Conservation (phyloP, 2,797 vertebrate species). For the Microtus californicus region DNA sequence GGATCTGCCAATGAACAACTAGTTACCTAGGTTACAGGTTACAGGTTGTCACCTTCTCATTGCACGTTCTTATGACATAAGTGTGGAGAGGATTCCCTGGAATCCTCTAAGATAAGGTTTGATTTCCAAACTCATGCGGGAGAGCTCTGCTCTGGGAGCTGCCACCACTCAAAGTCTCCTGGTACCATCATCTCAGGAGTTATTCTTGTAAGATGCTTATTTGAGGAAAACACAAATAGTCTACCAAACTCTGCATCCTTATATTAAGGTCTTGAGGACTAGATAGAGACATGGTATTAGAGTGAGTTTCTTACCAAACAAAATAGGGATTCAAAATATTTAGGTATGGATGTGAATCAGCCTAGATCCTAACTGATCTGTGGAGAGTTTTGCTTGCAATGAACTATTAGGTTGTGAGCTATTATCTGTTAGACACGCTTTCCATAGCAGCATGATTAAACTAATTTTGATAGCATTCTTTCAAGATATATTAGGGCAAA, state of each 20-base stretch:
- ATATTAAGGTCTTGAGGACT: conserved; percentile 1
- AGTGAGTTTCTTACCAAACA: not conserved
- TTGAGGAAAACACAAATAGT: not conserved
- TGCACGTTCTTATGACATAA: not conserved
- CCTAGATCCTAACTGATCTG: not conserved
- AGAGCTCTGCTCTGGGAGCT: too few species aligned
- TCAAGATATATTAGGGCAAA: not conserved
- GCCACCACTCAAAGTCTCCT: not conserved
- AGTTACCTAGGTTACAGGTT: not conserved
- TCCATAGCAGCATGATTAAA: not conserved
- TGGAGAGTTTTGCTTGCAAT: not conserved
- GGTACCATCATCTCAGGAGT: not conserved
- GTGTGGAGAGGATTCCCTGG: not conserved
- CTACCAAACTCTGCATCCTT: not conserved
- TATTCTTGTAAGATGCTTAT: not conserved
- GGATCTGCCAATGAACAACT: not conserved
- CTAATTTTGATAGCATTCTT: not conserved
- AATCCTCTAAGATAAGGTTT: not conserved
- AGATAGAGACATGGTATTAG: not conserved
- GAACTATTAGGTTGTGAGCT: not conserved
- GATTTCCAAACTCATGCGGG: not conserved
- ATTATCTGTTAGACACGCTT: not conserved
- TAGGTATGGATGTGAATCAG: not conserved
- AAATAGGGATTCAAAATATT: not conserved
- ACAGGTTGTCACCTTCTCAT: not conserved